Evolutionary conservation across 2,113 vertebrate genomes (phyloP).

Genomic region (Alethe castanea): DNA sequence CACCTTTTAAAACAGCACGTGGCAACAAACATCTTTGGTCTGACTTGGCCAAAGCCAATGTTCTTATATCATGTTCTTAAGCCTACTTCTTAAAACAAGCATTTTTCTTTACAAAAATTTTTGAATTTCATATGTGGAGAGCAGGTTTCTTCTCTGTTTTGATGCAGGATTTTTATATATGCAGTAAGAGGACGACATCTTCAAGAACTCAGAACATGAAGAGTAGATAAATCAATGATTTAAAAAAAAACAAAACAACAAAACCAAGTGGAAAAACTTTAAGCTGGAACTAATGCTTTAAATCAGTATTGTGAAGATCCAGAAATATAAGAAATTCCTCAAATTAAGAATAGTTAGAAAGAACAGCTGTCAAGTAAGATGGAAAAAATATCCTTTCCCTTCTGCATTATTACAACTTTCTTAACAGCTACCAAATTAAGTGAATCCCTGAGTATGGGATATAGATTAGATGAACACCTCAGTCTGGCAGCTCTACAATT

Average conservation of each 20-base stretch:
- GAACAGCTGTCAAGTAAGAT: not conserved
- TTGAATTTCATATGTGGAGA: not conserved
- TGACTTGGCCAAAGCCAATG: not conserved
- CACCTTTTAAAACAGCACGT: not conserved
- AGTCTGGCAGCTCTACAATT: not conserved
- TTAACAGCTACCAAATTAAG: not conserved
- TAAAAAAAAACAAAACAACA: not conserved
- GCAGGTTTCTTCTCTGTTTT: not conserved
- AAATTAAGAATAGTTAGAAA: not conserved
- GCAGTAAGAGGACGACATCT: not conserved
- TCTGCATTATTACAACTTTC: not conserved
- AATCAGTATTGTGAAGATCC: not conserved
- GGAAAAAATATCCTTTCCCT: not conserved
- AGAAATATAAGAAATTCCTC: not conserved
- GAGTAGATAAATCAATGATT: not conserved
- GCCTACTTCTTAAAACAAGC: not conserved
- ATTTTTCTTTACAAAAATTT: not conserved
- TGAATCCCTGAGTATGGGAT: not conserved
- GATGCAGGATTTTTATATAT: not conserved
- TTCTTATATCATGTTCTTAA: not conserved
- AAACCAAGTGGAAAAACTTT: not conserved
- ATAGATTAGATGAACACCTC: not conserved
- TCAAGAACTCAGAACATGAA: not conserved
- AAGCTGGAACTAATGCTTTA: not conserved
- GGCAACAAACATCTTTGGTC: not conserved